phyloP scores from a whole-genome alignment of 2,797 vertebrate genomes.

The Pangasius mekongensis region DNA sequence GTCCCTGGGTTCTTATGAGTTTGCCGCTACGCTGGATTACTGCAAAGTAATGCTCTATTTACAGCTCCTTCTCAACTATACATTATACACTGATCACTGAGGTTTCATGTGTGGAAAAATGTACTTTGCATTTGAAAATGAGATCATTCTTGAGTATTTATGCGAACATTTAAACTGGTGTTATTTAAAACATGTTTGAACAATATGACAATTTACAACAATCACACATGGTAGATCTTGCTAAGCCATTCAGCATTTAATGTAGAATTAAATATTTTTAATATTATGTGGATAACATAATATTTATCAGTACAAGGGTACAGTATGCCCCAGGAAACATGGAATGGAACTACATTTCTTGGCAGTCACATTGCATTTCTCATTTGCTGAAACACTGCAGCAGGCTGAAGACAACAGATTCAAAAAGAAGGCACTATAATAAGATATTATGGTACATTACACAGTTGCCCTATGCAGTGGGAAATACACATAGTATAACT shows the following conservation, averaged over 20 bases:
- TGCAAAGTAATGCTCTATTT: conserved; percentile 83
- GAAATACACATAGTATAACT: neutral
- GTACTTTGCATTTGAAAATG: neutral
- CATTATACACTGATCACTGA: conserved; percentile 1
- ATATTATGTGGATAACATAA: neutral
- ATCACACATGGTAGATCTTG: neutral
- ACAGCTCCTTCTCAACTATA: neutral
- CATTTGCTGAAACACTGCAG: conserved; percentile 31
- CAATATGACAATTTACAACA: neutral
- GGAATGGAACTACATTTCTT: conserved; percentile 41
- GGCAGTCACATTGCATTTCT: conserved; percentile 47
- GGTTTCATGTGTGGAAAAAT: neutral
- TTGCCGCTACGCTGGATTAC: conserved; percentile 88
- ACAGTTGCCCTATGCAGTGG: neutral
- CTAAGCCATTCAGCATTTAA: neutral
- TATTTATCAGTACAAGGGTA: conserved; percentile 19
- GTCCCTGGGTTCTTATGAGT: conserved; percentile 94
- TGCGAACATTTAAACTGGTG: neutral
- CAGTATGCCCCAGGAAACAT: conserved; percentile 25
- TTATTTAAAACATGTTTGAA: neutral
- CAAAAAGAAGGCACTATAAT: neutral
- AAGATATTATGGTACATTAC: neutral
- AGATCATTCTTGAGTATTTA: neutral
- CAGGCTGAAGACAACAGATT: conserved; percentile 23
- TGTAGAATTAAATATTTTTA: neutral